Evolutionary conservation across 2,113 vertebrate genomes (phyloP).

Genomic region (Bagarius yarrelli): DNA sequence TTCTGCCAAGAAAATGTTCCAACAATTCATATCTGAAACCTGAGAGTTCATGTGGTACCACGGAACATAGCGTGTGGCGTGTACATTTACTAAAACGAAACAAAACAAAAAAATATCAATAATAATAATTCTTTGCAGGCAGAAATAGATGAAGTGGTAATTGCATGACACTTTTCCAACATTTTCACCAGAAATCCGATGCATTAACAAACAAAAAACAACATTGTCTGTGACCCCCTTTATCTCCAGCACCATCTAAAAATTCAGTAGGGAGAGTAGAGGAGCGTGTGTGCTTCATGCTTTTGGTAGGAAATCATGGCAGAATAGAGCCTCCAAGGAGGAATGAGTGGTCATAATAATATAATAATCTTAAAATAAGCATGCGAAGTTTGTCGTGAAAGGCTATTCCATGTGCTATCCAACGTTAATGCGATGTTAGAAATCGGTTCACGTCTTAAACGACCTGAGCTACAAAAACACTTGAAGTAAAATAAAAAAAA

Average conservation of each 20-base stretch:
- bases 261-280: constrained; percentile 32
- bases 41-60: constrained; percentile 71
- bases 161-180: constrained; percentile 36
- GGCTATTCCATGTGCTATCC: not conserved
- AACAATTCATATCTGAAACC: constrained; percentile 68
- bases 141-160: constrained; percentile 44
- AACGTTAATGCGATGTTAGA: not conserved
- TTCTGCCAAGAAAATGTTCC: constrained; percentile 57
- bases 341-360: constrained; percentile 34
- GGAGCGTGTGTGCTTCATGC: constrained; percentile 13
- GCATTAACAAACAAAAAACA: not conserved
- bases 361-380: constrained; percentile 8
- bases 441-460: not conserved
- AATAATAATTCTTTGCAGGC: constrained; percentile 47
- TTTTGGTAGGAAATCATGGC: constrained; percentile 12
- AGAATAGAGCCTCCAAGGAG: constrained; percentile 7
- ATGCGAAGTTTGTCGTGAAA: constrained; percentile 1
- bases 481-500: not conserved
- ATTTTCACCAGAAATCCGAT: constrained; percentile 15
- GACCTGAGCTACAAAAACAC: not conserved
- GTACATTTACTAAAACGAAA: constrained; percentile 54
- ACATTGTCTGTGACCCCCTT: constrained; percentile 2
- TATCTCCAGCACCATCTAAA: constrained; percentile 38
- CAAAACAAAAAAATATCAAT: constrained; percentile 7
- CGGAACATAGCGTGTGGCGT: constrained; percentile 61